Percentiles rank a stretch among this genome's conserved stretches.
Evolutionary conservation across 2,113 vertebrate genomes (phyloP).

Genomic region (Barnardius zonarius): DNA sequence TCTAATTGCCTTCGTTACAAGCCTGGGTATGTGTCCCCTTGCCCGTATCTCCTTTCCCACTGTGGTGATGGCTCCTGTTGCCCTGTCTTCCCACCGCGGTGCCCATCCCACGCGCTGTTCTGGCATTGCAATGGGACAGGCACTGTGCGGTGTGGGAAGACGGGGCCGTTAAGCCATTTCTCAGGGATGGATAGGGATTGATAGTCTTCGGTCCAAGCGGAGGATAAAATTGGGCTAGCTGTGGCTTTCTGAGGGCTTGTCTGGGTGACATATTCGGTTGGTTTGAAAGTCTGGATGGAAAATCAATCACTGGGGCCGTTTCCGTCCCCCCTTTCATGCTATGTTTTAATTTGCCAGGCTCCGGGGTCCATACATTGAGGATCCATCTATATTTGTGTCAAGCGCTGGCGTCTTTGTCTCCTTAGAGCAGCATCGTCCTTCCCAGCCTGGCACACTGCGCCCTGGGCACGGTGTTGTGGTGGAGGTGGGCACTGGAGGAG

Average conservation of each 20-base stretch:
- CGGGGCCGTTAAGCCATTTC: background rate
- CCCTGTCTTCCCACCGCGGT: accelerated
- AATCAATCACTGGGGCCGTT: slow-evolving; percentile 63
- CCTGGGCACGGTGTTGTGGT: background rate
- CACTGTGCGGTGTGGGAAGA: background rate
- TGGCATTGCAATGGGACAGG: background rate
- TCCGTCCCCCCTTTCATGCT: background rate
- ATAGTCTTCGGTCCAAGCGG: background rate
- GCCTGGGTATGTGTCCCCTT: background rate
- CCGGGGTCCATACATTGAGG: slow-evolving; percentile 20
- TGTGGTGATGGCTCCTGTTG: accelerated
- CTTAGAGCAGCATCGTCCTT: background rate
- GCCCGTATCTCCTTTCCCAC: background rate
- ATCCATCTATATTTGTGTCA: slow-evolving; percentile 74
- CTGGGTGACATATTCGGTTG: slow-evolving; percentile 67
- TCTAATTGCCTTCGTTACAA: slow-evolving; percentile 59
- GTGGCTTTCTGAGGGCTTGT: slow-evolving; percentile 46
- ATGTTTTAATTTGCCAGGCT: slow-evolving; percentile 70
- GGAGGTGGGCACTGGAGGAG: accelerated
- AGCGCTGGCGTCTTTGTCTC: slow-evolving; percentile 53
- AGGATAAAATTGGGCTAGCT: slow-evolving; percentile 35
- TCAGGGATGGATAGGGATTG: slow-evolving; percentile 42
- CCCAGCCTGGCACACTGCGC: background rate
- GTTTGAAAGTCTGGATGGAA: slow-evolving; percentile 60
- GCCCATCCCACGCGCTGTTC: background rate